These are phyloP conservation scores for Chelmon rostratus DNA, from an alignment of 2,797 vertebrate species.

Conservation along the genomic window DNA sequence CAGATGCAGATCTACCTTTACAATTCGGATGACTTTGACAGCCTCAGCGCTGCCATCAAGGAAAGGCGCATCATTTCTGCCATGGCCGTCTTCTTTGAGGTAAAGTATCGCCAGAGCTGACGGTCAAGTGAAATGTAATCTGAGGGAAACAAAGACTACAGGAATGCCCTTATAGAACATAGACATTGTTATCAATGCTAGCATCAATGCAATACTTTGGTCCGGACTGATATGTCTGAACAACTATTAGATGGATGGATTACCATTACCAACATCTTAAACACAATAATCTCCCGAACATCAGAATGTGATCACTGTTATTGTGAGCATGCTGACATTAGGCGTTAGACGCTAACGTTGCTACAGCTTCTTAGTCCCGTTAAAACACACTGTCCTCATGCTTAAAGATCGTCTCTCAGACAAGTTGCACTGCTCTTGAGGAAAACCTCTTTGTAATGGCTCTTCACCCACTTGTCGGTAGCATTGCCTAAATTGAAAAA, in stretches of 20 bases:
- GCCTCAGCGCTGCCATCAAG: conserved; percentile 93
- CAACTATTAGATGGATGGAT: conserved; percentile 5
- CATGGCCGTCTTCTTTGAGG: conserved; percentile 98
- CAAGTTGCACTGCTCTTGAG: conserved; percentile 27
- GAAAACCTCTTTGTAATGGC: conserved; percentile 29
- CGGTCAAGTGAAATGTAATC: conserved; percentile 37
- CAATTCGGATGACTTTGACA: conserved; percentile 99
- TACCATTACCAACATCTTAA: not conserved
- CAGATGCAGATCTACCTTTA: conserved; percentile 99
- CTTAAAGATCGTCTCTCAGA: conserved; percentile 29
- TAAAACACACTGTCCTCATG: not conserved
- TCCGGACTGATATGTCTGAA: not conserved
- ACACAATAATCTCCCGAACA: not conserved
- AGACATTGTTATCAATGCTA: not conserved
- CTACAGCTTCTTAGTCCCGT: not conserved
- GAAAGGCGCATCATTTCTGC: conserved; percentile 95
- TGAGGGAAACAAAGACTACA: conserved; percentile 6
- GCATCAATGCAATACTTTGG: not conserved
- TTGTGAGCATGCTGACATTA: not conserved
- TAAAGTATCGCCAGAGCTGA: conserved; percentile 75
- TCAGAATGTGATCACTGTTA: not conserved
- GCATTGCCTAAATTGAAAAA: not conserved
- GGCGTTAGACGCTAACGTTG: too few species aligned
- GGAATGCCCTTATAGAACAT: not conserved
- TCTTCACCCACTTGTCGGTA: conserved; percentile 14